A percentile compares a stretch with the other conserved stretches of the same genome.
These are phyloP conservation scores for Plagiodera versicolora DNA, from an alignment of 2,888 invertebrate species.

Conservation along the genomic window DNA sequence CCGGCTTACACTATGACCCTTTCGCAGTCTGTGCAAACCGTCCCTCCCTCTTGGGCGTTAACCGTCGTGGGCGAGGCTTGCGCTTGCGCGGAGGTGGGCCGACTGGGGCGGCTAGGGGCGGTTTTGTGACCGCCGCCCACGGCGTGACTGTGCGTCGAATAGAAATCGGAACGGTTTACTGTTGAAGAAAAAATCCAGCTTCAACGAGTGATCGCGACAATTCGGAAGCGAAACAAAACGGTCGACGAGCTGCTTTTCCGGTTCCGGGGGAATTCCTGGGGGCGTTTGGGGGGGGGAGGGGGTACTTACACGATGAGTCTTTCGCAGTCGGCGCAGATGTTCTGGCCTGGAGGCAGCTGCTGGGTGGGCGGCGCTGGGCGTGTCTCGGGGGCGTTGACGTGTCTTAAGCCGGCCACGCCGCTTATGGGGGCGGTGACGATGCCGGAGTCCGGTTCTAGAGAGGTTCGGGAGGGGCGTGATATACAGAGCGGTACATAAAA, in stretches of 20 bases:
- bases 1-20: constrained; percentile 84
- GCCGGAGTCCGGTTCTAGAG: constrained; percentile 54
- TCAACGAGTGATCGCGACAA: background rate
- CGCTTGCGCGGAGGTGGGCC: constrained; percentile 47
- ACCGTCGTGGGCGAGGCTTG: constrained; percentile 49
- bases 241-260: too few relatives aligned
- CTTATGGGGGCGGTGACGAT: constrained; percentile 54
- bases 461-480: constrained; percentile 16
- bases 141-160: constrained; percentile 77
- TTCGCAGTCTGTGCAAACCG: constrained; percentile 83
- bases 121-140: constrained; percentile 65
- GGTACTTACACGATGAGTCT: constrained; percentile 94
- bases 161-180: constrained; percentile 62
- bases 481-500: background rate
- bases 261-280: too few relatives aligned
- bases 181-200: too few relatives aligned
- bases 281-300: background rate
- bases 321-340: constrained; percentile 96
- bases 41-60: constrained; percentile 58
- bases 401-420: constrained; percentile 65
- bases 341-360: constrained; percentile 83
- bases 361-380: constrained; percentile 66
- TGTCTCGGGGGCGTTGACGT: constrained; percentile 74
- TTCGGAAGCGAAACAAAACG: background rate
- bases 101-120: constrained; percentile 61